Conservation (phyloP, 2,888 invertebrate genomes). For the Sarcophaga carnaria region DNA sequence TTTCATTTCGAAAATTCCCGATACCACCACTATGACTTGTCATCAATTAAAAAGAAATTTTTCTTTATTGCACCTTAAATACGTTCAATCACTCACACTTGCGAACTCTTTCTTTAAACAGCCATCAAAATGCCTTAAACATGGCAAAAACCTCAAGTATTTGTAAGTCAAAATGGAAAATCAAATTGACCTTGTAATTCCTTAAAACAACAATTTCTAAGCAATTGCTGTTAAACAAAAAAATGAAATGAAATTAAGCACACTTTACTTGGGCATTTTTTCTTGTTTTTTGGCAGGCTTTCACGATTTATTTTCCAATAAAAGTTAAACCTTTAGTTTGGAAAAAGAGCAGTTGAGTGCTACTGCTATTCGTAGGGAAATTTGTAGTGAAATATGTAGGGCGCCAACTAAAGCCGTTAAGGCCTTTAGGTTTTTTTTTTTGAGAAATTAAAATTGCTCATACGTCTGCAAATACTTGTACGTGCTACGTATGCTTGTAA, state of each 20-base stretch:
- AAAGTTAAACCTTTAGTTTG: not conserved
- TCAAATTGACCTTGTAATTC: slow-evolving; percentile 60
- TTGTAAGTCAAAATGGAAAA: slow-evolving; percentile 23
- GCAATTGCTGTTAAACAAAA: slow-evolving; percentile 29
- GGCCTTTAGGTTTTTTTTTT: slow-evolving; percentile 1
- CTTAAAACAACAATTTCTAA: slow-evolving; percentile 14
- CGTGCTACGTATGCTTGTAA: slow-evolving; percentile 2
- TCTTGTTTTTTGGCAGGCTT: slow-evolving; percentile 32
- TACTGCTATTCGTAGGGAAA: too few relatives aligned
- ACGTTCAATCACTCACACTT: not conserved
- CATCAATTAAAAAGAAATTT: slow-evolving; percentile 45
- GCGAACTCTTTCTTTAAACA: slow-evolving; percentile 10
- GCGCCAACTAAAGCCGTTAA: not conserved
- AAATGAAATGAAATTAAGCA: slow-evolving; percentile 25
- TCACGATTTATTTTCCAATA: slow-evolving; percentile 29
- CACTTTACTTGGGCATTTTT: slow-evolving; percentile 38
- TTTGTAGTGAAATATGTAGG: not conserved
- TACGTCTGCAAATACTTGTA: slow-evolving; percentile 1
- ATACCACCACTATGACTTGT: slow-evolving; percentile 6
- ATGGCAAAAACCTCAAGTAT: slow-evolving; percentile 20
- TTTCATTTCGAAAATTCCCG: not conserved
- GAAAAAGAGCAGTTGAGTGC: too few relatives aligned
- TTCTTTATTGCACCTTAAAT: slow-evolving; percentile 54
- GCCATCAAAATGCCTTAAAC: not conserved
- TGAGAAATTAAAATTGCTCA: not conserved